Evolutionary conservation across 2,888 invertebrate species (phyloP), one percentile per base, ranked within the genome.

Genomic region (Campopleginae sp.): DNA sequence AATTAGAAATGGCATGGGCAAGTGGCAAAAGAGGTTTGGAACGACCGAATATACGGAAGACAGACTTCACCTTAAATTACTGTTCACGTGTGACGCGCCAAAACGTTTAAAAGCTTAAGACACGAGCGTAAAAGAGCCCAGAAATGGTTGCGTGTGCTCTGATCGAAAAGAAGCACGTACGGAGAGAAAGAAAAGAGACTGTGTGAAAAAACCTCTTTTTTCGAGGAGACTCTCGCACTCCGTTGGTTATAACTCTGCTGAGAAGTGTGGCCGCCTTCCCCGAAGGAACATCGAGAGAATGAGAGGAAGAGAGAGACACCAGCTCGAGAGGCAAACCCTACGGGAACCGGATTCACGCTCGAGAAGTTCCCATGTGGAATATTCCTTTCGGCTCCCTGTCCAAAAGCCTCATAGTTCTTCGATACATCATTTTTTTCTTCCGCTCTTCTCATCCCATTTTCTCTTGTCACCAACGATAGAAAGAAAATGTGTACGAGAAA

Each of bases 81-180:
- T 87, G 89, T 90, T 89, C 89, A 88, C 87, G 89, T 87, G 87
- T 83, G 87, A 48, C 66, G 68, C 58, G 44, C 51, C 92, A 92
- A 92, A 92, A 92, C 91, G 90, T 92, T 92, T 91, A 92, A 90
- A 89, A 89, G 87, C 88, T 85, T 87, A 44, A 72, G 31, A 72
- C 75, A 58, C 61, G 27, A 33, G 63, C 48, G 71, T 38, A 54
- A 71, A 65, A 71, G 81, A 74, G 7, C 38, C 38, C 38, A 38
- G 74, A 75, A 42, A 58, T 54, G 75, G 68, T 51, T 63, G 78
- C 78, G 79, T 63, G 78, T 46, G 81, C 63, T 68, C 81, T 80
- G 72, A 76, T 42, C 79, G 78, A 70, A 72, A 72, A 72, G 83
- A 82, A 82, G 87, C 86, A 86, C 87, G 85, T 82, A 72, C 83